Conservation (phyloP, 2,888 invertebrate species). For the Lithophane leautieri region DNA sequence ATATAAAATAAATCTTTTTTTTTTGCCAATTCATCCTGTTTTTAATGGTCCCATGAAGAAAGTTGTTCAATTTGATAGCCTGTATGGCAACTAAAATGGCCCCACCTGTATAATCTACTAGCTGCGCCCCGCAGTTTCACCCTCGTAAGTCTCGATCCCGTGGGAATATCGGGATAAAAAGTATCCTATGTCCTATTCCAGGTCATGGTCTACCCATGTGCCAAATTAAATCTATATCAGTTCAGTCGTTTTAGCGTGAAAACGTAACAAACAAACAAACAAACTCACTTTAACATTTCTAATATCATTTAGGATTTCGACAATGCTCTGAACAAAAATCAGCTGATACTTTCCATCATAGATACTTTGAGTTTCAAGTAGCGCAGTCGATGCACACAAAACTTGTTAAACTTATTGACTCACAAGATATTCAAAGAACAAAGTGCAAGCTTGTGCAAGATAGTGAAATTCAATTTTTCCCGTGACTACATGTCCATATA, state of each 20-base stretch:
- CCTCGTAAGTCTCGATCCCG: too few relatives aligned
- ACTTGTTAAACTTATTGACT: conserved; percentile 40
- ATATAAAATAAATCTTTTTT: too few relatives aligned
- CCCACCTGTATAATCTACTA: background rate
- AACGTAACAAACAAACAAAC: too few relatives aligned
- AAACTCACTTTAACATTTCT: too few relatives aligned
- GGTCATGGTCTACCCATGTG: too few relatives aligned
- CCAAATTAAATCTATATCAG: too few relatives aligned
- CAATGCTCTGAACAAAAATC: background rate
- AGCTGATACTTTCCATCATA: conserved; percentile 5
- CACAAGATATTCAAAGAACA: conserved; percentile 41
- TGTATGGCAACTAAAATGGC: background rate
- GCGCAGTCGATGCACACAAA: conserved; percentile 17
- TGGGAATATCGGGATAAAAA: too few relatives aligned
- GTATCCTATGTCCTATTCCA: too few relatives aligned
- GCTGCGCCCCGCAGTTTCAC: too few relatives aligned
- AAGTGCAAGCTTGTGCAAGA: conserved; percentile 20
- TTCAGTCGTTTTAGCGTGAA: too few relatives aligned
- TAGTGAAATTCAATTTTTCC: conserved; percentile 22
- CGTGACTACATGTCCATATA: background rate
- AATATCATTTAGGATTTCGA: background rate
- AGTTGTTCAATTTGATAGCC: background rate
- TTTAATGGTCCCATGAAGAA: background rate
- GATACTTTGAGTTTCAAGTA: conserved; percentile 22
- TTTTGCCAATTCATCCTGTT: too few relatives aligned